A percentile compares a stretch with the other conserved stretches of the same genome.
phyloP scores from a whole-genome alignment of 2,888 invertebrate genomes.

The Aleiodes testaceus region DNA sequence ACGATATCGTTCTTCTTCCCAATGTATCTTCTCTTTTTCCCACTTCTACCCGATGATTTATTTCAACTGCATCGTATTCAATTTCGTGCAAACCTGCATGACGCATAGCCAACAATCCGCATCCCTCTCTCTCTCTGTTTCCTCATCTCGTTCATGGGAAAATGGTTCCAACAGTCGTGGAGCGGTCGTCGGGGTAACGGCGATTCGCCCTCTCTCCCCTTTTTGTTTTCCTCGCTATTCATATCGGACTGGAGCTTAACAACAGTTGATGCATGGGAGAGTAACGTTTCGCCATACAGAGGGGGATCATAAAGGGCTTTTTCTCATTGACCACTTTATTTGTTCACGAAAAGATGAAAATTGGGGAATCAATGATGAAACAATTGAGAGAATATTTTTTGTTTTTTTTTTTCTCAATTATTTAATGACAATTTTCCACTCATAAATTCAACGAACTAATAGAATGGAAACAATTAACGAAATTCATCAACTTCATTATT shows the following conservation, averaged over 20 bases:
- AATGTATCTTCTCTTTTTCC: constrained; percentile 41
- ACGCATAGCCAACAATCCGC: constrained; percentile 37
- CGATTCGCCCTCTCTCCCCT: background rate
- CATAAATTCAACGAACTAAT: no score
- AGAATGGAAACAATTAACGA: no score
- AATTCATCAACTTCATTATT: no score
- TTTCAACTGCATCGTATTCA: constrained; percentile 52
- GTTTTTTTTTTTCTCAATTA: no score
- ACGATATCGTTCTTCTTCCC: constrained; percentile 42
- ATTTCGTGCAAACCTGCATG: constrained; percentile 49
- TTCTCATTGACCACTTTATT: constrained; percentile 3
- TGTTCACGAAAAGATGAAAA: constrained; percentile 22
- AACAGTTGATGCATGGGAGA: constrained; percentile 43
- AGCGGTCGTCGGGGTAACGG: background rate
- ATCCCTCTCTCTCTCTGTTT: background rate
- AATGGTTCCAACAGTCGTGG: background rate
- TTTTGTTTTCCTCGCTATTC: constrained; percentile 11
- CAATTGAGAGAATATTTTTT: background rate
- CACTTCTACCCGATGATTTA: constrained; percentile 48
- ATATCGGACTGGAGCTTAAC: constrained; percentile 21
- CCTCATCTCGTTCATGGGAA: constrained; percentile 7
- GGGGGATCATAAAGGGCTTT: constrained; percentile 19
- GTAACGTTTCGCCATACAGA: constrained; percentile 35
- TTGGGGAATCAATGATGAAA: constrained; percentile 16
- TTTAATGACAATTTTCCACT: no score